Evolutionary conservation across 2,888 invertebrate species (phyloP).

Genomic region (Erebia palarica): DNA sequence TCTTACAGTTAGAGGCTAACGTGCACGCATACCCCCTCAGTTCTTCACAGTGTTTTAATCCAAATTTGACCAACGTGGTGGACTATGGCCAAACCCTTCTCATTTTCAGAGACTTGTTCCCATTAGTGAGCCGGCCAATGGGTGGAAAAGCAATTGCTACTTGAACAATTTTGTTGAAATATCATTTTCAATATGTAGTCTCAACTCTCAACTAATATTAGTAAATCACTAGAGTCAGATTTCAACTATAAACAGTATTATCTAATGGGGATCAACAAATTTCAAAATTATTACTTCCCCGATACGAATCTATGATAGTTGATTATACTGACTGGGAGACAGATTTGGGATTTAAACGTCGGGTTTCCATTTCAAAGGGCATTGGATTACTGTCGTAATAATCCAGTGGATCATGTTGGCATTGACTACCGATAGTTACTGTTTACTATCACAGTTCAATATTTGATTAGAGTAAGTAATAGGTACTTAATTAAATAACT

Average conservation of each 20-base stretch:
- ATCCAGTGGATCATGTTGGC: background rate
- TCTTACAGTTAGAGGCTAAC: too few relatives aligned
- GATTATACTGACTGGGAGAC: constrained; percentile 4
- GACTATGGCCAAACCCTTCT: too few relatives aligned
- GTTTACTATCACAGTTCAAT: background rate
- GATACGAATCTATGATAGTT: background rate
- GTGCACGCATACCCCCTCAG: too few relatives aligned
- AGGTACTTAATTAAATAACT: background rate
- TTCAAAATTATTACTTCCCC: constrained; percentile 3
- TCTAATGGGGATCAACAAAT: background rate
- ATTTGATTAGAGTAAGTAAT: background rate
- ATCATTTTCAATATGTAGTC: background rate
- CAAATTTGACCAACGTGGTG: too few relatives aligned
- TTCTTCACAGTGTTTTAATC: too few relatives aligned
- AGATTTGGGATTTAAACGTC: constrained; percentile 3
- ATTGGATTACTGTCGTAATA: background rate
- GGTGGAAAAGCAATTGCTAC: too few relatives aligned
- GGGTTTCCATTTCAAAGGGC: constrained; percentile 8
- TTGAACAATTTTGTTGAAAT: background rate
- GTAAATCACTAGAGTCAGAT: constrained; percentile 4
- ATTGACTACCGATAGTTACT: background rate
- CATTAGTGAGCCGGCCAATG: too few relatives aligned
- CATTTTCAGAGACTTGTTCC: too few relatives aligned
- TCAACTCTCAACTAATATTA: background rate
- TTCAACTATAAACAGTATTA: background rate